These are phyloP conservation scores for Aplocera efformata DNA, from an alignment of 2,888 invertebrate species.

Conservation along the genomic window DNA sequence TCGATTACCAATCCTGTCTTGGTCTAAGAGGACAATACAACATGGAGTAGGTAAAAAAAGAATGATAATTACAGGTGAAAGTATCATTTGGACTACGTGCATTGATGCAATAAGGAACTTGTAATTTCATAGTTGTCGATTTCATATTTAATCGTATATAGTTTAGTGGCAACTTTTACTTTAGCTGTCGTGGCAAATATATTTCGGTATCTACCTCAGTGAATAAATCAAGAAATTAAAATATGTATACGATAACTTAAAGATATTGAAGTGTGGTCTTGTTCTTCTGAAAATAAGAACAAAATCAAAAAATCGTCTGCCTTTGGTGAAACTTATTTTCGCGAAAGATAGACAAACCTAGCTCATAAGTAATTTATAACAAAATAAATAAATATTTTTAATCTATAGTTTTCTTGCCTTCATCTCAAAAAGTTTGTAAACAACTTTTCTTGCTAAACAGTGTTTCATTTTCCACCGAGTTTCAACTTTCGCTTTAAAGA, in stretches of 20 bases:
- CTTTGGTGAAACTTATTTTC: slow-evolving; percentile 12
- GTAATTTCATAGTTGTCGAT: no score
- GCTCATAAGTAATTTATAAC: no score
- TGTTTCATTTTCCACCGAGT: not conserved
- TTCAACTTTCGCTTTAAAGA: slow-evolving; percentile 9
- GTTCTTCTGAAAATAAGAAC: slow-evolving; percentile 9
- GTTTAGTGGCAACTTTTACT: no score
- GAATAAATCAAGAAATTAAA: not conserved
- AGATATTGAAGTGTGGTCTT: slow-evolving; percentile 13
- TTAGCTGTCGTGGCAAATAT: no score
- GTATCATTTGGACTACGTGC: no score
- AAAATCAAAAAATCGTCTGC: slow-evolving; percentile 17
- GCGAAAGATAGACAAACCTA: slow-evolving; percentile 14
- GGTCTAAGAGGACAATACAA: no score
- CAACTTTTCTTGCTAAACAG: not conserved
- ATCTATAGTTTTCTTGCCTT: not conserved
- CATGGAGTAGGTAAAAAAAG: no score
- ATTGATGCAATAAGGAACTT: no score
- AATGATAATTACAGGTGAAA: no score
- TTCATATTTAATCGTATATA: no score
- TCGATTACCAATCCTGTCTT: no score
- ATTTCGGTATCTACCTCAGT: no score
- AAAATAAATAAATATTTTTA: not conserved
- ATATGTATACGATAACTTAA: slow-evolving; percentile 1
- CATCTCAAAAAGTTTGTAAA: not conserved